phyloP scores from a whole-genome alignment of 2,888 invertebrate species.

The Nymphalis urticae region DNA sequence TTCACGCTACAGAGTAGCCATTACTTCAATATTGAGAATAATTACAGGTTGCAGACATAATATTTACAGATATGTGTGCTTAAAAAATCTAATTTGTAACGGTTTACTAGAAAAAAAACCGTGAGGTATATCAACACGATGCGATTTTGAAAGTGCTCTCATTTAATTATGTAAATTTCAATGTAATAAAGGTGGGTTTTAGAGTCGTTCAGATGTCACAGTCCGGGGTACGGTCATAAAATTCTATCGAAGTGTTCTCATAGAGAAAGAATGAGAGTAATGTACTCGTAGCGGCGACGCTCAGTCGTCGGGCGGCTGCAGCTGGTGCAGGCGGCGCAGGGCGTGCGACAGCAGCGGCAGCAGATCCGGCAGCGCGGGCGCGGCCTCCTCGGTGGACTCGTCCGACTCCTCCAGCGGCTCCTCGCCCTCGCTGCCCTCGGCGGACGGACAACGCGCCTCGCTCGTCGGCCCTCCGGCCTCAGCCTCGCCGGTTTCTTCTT shows the following conservation, averaged over 20 bases:
- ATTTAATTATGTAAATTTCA: neutral
- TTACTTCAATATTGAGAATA: neutral
- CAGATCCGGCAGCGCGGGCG: slow-evolving; percentile 42
- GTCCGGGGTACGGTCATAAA: neutral
- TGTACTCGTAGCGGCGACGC: neutral
- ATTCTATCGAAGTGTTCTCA: too few relatives aligned
- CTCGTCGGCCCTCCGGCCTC: slow-evolving; percentile 44
- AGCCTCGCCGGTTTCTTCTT: slow-evolving; percentile 58
- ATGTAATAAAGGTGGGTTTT: neutral
- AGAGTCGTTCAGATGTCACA: neutral
- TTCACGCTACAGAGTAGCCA: neutral
- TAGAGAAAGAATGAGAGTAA: too few relatives aligned
- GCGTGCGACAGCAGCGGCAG: slow-evolving; percentile 43
- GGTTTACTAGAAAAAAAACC: neutral
- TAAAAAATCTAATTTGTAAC: slow-evolving; percentile 1
- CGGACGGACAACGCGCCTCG: slow-evolving; percentile 52
- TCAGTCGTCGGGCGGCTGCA: slow-evolving; percentile 49
- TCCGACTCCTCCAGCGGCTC: slow-evolving; percentile 50
- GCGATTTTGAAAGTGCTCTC: neutral
- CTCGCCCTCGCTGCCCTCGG: slow-evolving; percentile 57
- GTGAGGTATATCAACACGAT: neutral
- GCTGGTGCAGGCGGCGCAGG: slow-evolving; percentile 49
- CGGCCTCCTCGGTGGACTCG: slow-evolving; percentile 47
- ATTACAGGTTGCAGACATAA: slow-evolving; percentile 3
- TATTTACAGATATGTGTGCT: slow-evolving; percentile 13